phyloP scores from a whole-genome alignment of 1,140 invertebrate species.

The Bombyx mori region ASM3026992v2 NC_085111.1:10761001-10761500 shows the following conservation, averaged over 20 bases:
- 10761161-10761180: no score
- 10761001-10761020: constrained; percentile 10
- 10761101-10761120: constrained; percentile 26
- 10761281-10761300: constrained; percentile 4
- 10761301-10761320: constrained; percentile 5
- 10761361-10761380: no score
- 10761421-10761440: constrained; percentile 34
- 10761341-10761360: no score
- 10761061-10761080: constrained; percentile 45
- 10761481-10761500: constrained; percentile 39
- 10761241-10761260: no score
- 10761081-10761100: constrained; percentile 49
- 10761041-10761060: constrained; percentile 35
- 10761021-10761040: constrained; percentile 34
- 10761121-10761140: constrained; percentile 1
- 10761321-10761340: constrained; percentile 5
- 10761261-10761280: no score
- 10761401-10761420: constrained; percentile 43
- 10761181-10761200: no score
- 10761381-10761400: constrained; percentile 10
- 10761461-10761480: constrained; percentile 58
- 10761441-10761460: constrained; percentile 43
- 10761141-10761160: no score
- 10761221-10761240: no score
- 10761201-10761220: no score